These are phyloP conservation scores for Huso huso DNA, from an alignment of 2,797 vertebrate genomes.

Conservation along the genomic window DNA sequence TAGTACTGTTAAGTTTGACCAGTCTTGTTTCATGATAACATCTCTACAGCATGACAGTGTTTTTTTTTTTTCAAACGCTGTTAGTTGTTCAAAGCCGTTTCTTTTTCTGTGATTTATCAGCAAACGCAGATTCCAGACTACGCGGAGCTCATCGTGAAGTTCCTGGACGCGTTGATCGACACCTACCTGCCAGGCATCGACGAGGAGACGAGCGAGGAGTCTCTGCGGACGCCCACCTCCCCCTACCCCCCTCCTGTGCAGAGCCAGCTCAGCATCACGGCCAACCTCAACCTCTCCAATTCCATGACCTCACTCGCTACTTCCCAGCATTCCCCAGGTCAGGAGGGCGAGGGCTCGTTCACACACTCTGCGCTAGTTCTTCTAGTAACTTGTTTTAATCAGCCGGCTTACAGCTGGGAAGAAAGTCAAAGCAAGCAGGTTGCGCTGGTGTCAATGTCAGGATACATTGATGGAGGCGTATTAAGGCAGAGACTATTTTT, in stretches of 20 bases:
- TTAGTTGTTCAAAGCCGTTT: not conserved
- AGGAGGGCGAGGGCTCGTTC: constrained; percentile 28
- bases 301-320: constrained; percentile 98
- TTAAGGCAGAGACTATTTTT: no score
- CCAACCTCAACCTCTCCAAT: constrained; percentile 96
- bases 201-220: constrained; percentile 89
- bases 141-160: constrained; percentile 95
- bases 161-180: constrained; percentile 94
- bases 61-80: no score
- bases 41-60: no score
- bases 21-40: no score
- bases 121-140: constrained; percentile 98
- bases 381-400: no score
- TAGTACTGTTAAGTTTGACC: no score
- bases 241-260: constrained; percentile 91
- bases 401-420: no score
- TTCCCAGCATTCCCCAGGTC: constrained; percentile 96
- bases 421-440: no score
- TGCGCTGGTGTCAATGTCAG: no score
- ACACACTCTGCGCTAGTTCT: no score
- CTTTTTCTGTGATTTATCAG: constrained; percentile 42
- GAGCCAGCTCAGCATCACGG: constrained; percentile 97
- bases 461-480: no score
- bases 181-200: constrained; percentile 91
- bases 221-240: constrained; percentile 89